Base-by-base conservation (phyloP, 2,113 vertebrate species). In the Dendrocopos noguchii region DNA sequence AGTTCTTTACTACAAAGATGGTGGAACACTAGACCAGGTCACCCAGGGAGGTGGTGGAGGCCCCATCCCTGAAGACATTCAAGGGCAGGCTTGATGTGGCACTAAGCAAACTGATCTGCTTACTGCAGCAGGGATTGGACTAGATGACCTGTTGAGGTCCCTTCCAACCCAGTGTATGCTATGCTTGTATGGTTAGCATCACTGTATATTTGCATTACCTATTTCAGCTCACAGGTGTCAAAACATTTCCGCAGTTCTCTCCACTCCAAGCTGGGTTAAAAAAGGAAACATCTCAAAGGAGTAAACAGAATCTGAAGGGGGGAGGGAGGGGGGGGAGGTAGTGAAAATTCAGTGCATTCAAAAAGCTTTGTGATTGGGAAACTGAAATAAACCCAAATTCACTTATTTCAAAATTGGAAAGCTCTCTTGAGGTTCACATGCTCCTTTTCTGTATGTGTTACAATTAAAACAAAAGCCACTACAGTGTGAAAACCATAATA, bases 381-480 rank as follows among this genome's bases (percentile, higher is more conserved):
- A n/a, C n/a, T n/a, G n/a, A n/a, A n/a, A n/a, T n/a, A n/a, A n/a
- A n/a, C n/a, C n/a, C n/a, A n/a, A 88, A 86, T 70, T 70, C 39
- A 59, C 67, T 84, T 79, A 3, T 34, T 95, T 93, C 63, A 78
- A 79, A 90, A 44, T 46, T 17, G 21, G 42, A 92, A 95, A 79
- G 44, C 80, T 76, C 74, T 79, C 61, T 52, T 74, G 71, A 92
- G 89, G 78, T 84, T 66, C 66, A 91, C 88, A 88, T 59, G 9
- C 70, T 86, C 70, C 59, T 50, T 90, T 79, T 84, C 80, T 21
- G 7, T 75, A 88, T 68, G 84, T 50, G 39, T 72, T 84, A 77
- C 34, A 81, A 72, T 70, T 86, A 88, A 95, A 93, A 93, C 91
- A 91, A 86, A 92, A 95, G 19, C 18, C 70, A 84, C 46, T 75